phyloP scores from a whole-genome alignment of 2,888 invertebrate species.

The Caradrina kadenii region DNA sequence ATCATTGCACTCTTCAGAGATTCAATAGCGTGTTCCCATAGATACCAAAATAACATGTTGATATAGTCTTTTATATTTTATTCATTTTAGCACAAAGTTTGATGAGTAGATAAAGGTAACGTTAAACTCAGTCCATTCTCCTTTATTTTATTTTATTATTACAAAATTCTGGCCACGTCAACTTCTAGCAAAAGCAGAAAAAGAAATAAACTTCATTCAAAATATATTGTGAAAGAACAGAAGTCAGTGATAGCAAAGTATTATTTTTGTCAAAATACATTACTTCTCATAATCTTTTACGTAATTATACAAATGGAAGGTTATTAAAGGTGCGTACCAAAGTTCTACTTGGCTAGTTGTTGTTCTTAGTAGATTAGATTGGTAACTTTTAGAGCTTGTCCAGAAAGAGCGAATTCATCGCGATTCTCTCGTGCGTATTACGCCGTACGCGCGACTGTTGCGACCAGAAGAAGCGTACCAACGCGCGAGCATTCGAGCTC shows the following conservation, averaged over 20 bases:
- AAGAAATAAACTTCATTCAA: conserved; percentile 23
- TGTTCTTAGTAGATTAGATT: neutral
- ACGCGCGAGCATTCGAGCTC: no score
- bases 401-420: no score
- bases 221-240: conserved; percentile 5
- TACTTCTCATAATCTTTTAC: conserved; percentile 6
- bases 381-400: no score
- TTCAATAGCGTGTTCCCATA: conserved; percentile 28
- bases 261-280: neutral
- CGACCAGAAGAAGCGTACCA: no score
- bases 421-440: no score
- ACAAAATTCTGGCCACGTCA: conserved; percentile 17
- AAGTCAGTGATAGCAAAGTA: neutral
- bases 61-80: conserved; percentile 3
- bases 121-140: neutral
- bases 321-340: conserved; percentile 4
- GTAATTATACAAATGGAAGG: neutral
- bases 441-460: no score
- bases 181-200: conserved; percentile 25
- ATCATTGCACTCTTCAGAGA: neutral
- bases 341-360: neutral
- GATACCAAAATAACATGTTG: conserved; percentile 29
- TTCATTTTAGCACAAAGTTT: neutral
- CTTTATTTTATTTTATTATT: neutral
- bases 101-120: neutral